Evolutionary conservation across 2,797 vertebrate genomes (phyloP), one percentile per base, ranked within the genome.

Genomic region (Poecile montanus): DNA sequence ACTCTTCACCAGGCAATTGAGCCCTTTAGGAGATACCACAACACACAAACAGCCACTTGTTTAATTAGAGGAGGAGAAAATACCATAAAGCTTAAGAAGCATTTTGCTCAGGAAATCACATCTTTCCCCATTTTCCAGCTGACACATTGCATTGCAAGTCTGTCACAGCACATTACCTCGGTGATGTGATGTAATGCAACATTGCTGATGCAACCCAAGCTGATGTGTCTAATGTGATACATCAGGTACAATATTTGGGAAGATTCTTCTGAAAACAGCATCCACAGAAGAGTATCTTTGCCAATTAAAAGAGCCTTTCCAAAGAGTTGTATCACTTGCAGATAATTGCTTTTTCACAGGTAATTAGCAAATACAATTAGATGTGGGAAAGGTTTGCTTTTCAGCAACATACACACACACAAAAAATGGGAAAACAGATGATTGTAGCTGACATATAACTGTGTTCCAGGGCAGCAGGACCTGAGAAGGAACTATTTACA

Each of bases 111-210:
- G 94, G 94, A 97, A 96, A 95, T 89, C 92, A 79, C 95, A 92
- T 95, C 93, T 93, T 91, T 93, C 62, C 95, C 95, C 90, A 88
- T 96, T 96, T 96, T 95, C 70, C 93, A 96, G 92, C 94, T 95
- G 95, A 95, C 95, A 93, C 88, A 11, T 73, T 76, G 93, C 93
- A 94, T 36, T 63, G 86, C 83, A 85, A 58, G 89, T 81, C 94
- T 91, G 94, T 95, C 96, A 96, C 88, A 94, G 93, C 68, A 65
- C 95, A 97, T 97, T 97, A 95, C 71, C 61, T 26, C 0, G 36
- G 57, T 47, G 94, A 97, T 85, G 85, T 76, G 76, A 85, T 71
- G 91, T 29, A 94, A 95, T 87, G 93, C 93, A 95, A 76, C 93
- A 57, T 0, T 94, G 94, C 95, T 95, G 96, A 94, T 96, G 94